A percentile compares a stretch with the other conserved stretches of the same genome.
These are phyloP conservation scores for Achroia grisella DNA, from an alignment of 1,140 invertebrate species.

Conservation along the genomic window DNA sequence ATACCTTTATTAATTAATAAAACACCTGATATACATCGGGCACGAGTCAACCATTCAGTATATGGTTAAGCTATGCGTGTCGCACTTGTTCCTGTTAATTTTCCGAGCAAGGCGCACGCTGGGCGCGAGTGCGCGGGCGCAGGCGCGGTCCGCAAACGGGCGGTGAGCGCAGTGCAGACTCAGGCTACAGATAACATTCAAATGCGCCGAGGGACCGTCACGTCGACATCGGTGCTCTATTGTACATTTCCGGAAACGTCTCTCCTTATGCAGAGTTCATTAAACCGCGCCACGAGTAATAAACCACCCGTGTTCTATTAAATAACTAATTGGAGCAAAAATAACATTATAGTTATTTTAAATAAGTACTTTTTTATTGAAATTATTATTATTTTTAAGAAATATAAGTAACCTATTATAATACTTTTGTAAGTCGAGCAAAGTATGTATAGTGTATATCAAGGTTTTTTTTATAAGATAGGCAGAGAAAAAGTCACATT, in stretches of 20 bases:
- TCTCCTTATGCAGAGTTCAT: neutral
- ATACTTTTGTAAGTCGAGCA: no score
- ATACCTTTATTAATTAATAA: no score
- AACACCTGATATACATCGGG: no score
- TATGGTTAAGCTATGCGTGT: conserved; percentile 18
- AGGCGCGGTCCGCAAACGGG: conserved; percentile 14
- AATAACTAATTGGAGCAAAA: conserved; percentile 3
- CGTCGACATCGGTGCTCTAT: conserved; percentile 26
- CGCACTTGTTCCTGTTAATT: conserved; percentile 49
- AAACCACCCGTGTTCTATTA: conserved; percentile 5
- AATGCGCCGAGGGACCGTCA: conserved; percentile 15
- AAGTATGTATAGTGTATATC: no score
- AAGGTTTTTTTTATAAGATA: no score
- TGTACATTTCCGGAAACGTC: conserved; percentile 46
- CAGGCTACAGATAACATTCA: conserved; percentile 31
- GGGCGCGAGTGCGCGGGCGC: conserved; percentile 14
- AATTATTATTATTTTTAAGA: no score
- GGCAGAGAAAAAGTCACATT: no score
- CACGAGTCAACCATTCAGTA: neutral
- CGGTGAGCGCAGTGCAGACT: conserved; percentile 22
- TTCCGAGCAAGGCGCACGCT: conserved; percentile 30
- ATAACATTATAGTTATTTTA: no score
- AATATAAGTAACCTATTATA: no score
- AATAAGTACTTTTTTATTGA: no score
- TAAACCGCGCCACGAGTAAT: conserved; percentile 4